Base-by-base conservation (phyloP, 2,113 vertebrate species). In the Blennius ocellaris region DNA sequence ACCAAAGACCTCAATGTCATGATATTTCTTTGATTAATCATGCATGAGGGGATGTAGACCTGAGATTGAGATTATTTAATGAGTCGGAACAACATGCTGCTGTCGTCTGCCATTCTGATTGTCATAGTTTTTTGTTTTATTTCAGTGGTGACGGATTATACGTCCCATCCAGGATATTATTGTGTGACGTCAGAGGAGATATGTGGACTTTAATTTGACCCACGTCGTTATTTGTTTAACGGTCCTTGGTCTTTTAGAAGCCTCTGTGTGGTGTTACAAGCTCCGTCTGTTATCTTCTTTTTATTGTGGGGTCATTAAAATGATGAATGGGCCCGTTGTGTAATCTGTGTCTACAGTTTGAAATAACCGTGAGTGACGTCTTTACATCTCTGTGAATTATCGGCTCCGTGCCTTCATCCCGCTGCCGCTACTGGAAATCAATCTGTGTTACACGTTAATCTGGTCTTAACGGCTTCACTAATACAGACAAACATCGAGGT, bases 351-450 rank as follows among this genome's bases (percentile, higher is more conserved):
- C 49, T 58, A 41, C 17, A 68, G 70, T 84, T 75, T 78, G 55
- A 81, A 74, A 84, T 78, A 83, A 84, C 72, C 54, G 48, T 43
- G 52, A 81, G 69, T 65, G 70, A 78, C 67, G 8, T 61, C 64
- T 88, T 73, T 75, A 80, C 67, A 69, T 70, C 65, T 60, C 44
- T 43, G 15, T 80, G 51, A 86, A 76, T 89, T 83, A 90, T 87
- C 68, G 4, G 84, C 76, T 76, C 40, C 30, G 12, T 69, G 68
- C 47, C 47, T 45, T 45, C 38, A 50, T 45, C 11, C 30, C 17
- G 41, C 45, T 15, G 47, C 65, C 51, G 40, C 65, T 51, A 49
- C 57, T 76, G 39, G 54, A 75, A 80, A 80, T 57, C 37, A 60
- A 61, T 58, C 71, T 11, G 37, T 61, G 65, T 56, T 69, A 48